Percentiles rank a stretch among this genome's conserved stretches.
These are phyloP conservation scores for Metopolophium dirhodum DNA, from an alignment of 1,140 invertebrate species.

Conservation along the genomic window DNA sequence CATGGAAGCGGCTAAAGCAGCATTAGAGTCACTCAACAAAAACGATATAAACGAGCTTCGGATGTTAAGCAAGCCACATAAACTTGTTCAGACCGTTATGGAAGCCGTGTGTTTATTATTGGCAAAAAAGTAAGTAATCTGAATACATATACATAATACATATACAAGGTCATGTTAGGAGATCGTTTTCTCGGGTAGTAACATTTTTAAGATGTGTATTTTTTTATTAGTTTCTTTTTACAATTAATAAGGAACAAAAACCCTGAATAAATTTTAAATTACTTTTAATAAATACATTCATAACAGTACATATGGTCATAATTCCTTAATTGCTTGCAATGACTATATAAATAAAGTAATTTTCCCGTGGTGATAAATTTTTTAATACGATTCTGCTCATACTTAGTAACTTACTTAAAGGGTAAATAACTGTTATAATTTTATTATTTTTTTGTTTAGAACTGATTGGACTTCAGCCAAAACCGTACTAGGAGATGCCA, in stretches of 20 bases:
- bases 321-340: background rate
- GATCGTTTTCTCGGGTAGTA: background rate
- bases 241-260: background rate
- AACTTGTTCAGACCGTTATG: conserved; percentile 88
- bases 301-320: background rate
- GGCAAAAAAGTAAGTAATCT: conserved; percentile 69
- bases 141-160: background rate
- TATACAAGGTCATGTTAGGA: background rate
- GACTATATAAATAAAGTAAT: background rate
- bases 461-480: conserved; percentile 85
- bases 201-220: background rate
- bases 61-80: conserved; percentile 86
- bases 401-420: background rate
- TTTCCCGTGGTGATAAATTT: background rate
- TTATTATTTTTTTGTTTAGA: conserved; percentile 60
- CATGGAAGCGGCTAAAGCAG: conserved; percentile 81
- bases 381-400: background rate
- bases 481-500: conserved; percentile 77
- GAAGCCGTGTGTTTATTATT: conserved; percentile 87
- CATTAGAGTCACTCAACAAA: conserved; percentile 85
- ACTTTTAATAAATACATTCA: background rate
- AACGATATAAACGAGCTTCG: conserved; percentile 87
- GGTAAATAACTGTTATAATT: background rate
- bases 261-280: background rate
- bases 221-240: background rate